phyloP scores from a whole-genome alignment of 2,113 vertebrate genomes.

The Neoarius graeffei region DNA sequence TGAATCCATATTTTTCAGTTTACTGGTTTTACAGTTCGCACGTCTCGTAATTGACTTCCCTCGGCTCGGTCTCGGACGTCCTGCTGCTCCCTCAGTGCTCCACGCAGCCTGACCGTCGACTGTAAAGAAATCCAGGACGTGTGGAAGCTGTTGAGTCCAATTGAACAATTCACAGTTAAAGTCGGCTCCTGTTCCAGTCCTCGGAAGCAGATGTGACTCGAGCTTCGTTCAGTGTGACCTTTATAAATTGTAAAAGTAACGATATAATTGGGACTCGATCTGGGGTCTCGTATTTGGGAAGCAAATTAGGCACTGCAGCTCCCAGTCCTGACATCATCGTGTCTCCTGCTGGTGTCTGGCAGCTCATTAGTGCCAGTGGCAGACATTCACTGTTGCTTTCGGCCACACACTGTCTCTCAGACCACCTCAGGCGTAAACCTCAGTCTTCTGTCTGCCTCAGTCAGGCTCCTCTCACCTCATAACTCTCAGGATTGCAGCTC shows the following conservation, averaged over 20 bases:
- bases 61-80: neutral
- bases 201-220: neutral
- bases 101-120: neutral
- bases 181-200: neutral
- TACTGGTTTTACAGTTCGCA: neutral
- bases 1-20: neutral
- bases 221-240: constrained; percentile 35
- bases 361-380: constrained; percentile 16
- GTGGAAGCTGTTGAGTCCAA: neutral
- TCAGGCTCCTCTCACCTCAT: constrained; percentile 27
- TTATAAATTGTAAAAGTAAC: constrained; percentile 3
- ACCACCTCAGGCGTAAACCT: constrained; percentile 16
- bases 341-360: constrained; percentile 50
- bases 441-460: constrained; percentile 45
- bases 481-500: constrained; percentile 32
- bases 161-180: neutral
- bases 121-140: neutral
- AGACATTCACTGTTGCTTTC: constrained; percentile 14
- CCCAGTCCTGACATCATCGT: constrained; percentile 55
- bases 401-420: constrained; percentile 32
- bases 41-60: neutral
- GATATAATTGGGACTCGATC: neutral
- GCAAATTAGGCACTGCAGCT: constrained; percentile 34
- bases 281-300: constrained; percentile 45
- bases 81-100: neutral